Evolutionary conservation across 2,113 vertebrate species (phyloP).

Genomic region (Ascaphus truei): DNA sequence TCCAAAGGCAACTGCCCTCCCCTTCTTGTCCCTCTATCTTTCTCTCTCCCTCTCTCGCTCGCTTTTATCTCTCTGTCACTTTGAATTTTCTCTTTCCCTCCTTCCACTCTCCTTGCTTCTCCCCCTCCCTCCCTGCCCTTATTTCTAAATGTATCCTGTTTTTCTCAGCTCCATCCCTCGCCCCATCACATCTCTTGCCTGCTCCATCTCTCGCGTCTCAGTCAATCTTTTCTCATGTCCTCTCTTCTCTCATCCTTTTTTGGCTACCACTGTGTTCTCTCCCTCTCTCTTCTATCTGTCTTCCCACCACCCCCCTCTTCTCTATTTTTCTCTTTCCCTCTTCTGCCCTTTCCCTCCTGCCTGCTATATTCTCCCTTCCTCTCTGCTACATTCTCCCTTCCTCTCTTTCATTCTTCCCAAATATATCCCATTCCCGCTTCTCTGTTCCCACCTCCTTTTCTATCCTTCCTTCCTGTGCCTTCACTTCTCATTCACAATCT

Average conservation of each 20-base stretch:
- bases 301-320: neutral
- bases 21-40: neutral
- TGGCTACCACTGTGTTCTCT: too few relatives aligned
- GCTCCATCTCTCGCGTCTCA: neutral
- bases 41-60: neutral
- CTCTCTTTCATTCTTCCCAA: too few relatives aligned
- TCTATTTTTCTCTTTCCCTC: neutral
- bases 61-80: neutral
- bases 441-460: too few relatives aligned
- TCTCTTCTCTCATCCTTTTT: too few relatives aligned
- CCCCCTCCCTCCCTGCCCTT: neutral
- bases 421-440: too few relatives aligned
- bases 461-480: too few relatives aligned
- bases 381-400: neutral
- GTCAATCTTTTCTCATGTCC: too few relatives aligned
- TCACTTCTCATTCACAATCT: too few relatives aligned
- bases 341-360: neutral
- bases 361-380: too few relatives aligned
- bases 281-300: neutral
- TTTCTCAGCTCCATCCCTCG: neutral
- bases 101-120: neutral
- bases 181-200: neutral
- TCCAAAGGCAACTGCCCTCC: neutral
- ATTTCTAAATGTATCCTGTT: conserved; percentile 21
- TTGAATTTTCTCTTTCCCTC: neutral